Evolutionary conservation across 2,888 invertebrate species (phyloP).

Genomic region (Drosophila paranaensis): DNA sequence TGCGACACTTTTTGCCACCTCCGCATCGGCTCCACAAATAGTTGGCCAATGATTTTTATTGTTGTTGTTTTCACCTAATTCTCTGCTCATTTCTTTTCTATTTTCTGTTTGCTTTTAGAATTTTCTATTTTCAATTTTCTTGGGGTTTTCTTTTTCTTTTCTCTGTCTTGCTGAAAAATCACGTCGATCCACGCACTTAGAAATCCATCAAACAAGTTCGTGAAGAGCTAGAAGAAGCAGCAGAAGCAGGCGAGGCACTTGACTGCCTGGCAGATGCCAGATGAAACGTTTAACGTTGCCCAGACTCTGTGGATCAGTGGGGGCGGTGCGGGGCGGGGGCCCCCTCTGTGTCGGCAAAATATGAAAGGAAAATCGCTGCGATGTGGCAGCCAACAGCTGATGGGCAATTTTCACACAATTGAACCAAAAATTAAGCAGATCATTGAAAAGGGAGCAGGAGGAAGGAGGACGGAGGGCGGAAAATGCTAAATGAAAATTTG

Average conservation of each 20-base stretch:
- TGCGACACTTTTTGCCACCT: constrained; percentile 35
- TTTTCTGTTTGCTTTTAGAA: not conserved
- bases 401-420: constrained; percentile 22
- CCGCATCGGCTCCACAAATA: constrained; percentile 34
- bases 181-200: constrained; percentile 72
- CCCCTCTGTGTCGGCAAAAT: not conserved
- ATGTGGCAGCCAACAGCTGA: constrained; percentile 33
- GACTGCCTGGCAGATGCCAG: constrained; percentile 49
- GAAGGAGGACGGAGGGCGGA: too few species aligned
- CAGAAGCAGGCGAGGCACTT: constrained; percentile 36
- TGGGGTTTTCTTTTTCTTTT: constrained; percentile 10
- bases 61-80: constrained; percentile 7
- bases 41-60: constrained; percentile 37
- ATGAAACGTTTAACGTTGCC: constrained; percentile 47
- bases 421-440: constrained; percentile 65
- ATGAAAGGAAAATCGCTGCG: constrained; percentile 16
- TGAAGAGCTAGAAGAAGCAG: not conserved
- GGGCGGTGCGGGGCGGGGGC: not conserved
- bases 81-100: constrained; percentile 4
- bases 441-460: constrained; percentile 2
- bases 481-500: not conserved
- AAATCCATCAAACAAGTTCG: constrained; percentile 75
- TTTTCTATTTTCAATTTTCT: constrained; percentile 8
- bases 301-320: not conserved
- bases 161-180: constrained; percentile 47